Evolutionary conservation across 2,888 invertebrate species (phyloP), one percentile per base, ranked within the genome.

Genomic region (Operophtera brumata): DNA sequence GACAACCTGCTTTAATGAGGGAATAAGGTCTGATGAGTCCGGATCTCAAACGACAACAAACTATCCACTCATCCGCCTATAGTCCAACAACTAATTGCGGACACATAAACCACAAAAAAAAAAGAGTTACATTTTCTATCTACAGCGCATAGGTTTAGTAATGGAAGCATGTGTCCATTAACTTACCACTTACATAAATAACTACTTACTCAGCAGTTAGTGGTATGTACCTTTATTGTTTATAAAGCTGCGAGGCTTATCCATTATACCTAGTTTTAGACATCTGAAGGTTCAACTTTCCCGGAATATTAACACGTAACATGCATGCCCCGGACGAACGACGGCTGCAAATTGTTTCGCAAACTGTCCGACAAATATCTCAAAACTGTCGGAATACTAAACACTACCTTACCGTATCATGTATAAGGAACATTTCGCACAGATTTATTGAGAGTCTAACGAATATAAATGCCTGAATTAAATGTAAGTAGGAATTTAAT

Each of bases 301-400:
- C 11, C 9, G 30, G 46, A 49, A 46, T 46, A 54, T 49, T 49
- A 55, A 50, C 50, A 46, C 46, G 50, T 50, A 26, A 32, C 45
- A 30, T 42, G 49, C 25, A 54, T 9, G 28, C 44, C 28, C 34
- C 47, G 12, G 25, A 40, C 55, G 60, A 51, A 59, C 62, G 70
- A 67, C 67, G 64, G 55, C 62, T 62, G 69, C 69, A 77, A 80
- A 82, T 77, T 74, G 75, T 77, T 78, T 70, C 55, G 63, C 70
- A 70, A 82, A 80, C 77, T 77, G 74, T 73, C 66, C 64, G 4
- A 20, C 10, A 10, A n/a, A 9, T 6, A 39, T 39, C 25, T 39
- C n/a, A 37, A 37, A 14, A 39, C 39, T 39, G 13, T 13, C 36
- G 8, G n/a, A 20, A 20, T 20, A n/a, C 34, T 11, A 34, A 34